Percentiles rank a stretch among this genome's conserved stretches.
These are phyloP conservation scores for Acleris sparsana DNA, from an alignment of 2,888 invertebrate genomes.

Conservation along the genomic window DNA sequence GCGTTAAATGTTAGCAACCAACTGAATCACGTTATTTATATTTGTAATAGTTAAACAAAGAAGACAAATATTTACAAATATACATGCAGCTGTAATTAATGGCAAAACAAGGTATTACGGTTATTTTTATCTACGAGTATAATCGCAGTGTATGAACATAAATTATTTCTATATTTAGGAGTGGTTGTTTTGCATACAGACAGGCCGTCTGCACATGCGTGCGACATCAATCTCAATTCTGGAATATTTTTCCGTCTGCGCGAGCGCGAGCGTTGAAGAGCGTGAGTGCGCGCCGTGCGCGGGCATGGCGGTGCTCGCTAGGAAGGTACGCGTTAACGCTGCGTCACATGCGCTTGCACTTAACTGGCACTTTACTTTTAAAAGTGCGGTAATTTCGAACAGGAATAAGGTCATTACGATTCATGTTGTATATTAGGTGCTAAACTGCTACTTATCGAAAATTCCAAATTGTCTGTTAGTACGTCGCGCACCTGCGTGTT, in stretches of 20 bases:
- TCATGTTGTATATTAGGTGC: slow-evolving; percentile 40
- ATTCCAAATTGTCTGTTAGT: slow-evolving; percentile 30
- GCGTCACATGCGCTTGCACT: slow-evolving; percentile 11
- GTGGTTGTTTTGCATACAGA: slow-evolving; percentile 80
- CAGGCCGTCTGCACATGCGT: slow-evolving; percentile 82
- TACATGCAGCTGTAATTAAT: slow-evolving; percentile 60
- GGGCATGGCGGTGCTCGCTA: slow-evolving; percentile 17
- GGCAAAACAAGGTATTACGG: slow-evolving; percentile 62
- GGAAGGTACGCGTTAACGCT: slow-evolving; percentile 34
- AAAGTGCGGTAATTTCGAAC: slow-evolving; percentile 39
- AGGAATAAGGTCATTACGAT: slow-evolving; percentile 41
- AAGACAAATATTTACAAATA: neutral
- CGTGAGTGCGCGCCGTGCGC: slow-evolving; percentile 27
- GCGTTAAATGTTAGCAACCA: slow-evolving; percentile 42
- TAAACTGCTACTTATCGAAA: slow-evolving; percentile 41
- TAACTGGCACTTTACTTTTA: slow-evolving; percentile 34
- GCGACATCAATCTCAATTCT: slow-evolving; percentile 83
- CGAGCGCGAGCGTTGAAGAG: slow-evolving; percentile 15
- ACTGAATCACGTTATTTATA: neutral
- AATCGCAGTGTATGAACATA: slow-evolving; percentile 82
- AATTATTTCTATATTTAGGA: slow-evolving; percentile 82
- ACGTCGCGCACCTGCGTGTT: slow-evolving; percentile 31
- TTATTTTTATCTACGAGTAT: slow-evolving; percentile 73
- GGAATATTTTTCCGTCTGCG: slow-evolving; percentile 80
- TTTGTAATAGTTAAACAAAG: slow-evolving; percentile 35